These are phyloP conservation scores for Drosophila lacertosa DNA, from an alignment of 1,140 invertebrate species.

Conservation along the genomic window DNA sequence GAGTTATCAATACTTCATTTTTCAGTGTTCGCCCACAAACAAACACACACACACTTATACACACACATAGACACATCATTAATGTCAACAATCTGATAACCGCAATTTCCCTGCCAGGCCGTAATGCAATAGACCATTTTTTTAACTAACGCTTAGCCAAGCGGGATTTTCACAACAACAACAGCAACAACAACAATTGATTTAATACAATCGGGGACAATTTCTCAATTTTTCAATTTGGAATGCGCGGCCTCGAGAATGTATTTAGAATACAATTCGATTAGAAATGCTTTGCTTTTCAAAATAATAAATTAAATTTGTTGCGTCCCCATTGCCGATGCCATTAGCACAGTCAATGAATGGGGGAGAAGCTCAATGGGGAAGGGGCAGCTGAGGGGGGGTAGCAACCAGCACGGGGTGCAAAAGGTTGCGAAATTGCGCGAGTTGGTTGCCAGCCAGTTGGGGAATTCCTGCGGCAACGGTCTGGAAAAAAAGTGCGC, in stretches of 20 bases:
- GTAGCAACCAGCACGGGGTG: conserved; percentile 45
- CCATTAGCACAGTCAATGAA: conserved; percentile 69
- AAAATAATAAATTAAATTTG: conserved; percentile 82
- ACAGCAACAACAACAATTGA: conserved; percentile 7
- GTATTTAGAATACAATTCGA: conserved; percentile 81
- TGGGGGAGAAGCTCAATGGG: not conserved
- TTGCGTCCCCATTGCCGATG: conserved; percentile 59
- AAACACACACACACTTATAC: conserved; percentile 3
- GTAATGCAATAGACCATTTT: conserved; percentile 25
- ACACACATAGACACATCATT: conserved; percentile 59
- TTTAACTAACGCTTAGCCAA: conserved; percentile 33
- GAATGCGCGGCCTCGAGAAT: conserved; percentile 55
- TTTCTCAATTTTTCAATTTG: conserved; percentile 71
- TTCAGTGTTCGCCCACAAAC: not conserved
- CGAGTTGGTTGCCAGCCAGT: conserved; percentile 45
- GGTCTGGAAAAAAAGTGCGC: conserved; percentile 63
- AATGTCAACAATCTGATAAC: conserved; percentile 73
- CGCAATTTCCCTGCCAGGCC: conserved; percentile 45
- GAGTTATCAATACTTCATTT: not conserved
- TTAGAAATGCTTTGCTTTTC: conserved; percentile 82
- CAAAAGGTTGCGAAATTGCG: conserved; percentile 79
- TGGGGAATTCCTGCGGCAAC: conserved; percentile 77
- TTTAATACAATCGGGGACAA: conserved; percentile 62
- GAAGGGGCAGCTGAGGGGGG: not conserved
- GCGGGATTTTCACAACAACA: conserved; percentile 13